Evolutionary conservation across 2,113 vertebrate species (phyloP).

Genomic region (Etia nguti): DNA sequence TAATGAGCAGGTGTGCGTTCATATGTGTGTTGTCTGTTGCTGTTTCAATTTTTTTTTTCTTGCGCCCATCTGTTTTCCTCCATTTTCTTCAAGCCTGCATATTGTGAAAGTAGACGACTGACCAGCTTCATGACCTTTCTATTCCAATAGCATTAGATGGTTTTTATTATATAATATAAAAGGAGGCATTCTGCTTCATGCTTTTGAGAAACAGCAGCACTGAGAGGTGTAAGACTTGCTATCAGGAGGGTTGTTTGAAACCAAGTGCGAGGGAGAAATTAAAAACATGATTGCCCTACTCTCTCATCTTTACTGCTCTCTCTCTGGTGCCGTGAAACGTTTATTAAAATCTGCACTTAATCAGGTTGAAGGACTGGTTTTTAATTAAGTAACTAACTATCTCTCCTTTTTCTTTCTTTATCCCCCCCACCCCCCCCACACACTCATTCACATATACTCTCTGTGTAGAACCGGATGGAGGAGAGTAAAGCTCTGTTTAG

Average conservation of each 20-base stretch:
- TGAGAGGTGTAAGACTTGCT: not conserved
- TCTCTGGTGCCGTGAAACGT: constrained; percentile 5
- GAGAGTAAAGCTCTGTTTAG: constrained; percentile 95
- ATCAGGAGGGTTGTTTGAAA: not conserved
- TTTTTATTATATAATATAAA: not conserved
- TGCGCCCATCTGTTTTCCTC: not conserved
- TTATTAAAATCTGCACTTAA: constrained; percentile 43
- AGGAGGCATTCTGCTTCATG: not conserved
- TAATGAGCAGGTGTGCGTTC: constrained; percentile 28
- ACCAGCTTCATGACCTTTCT: not conserved
- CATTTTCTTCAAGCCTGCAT: not conserved
- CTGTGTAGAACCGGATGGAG: constrained; percentile 85
- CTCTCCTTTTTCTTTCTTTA: not conserved
- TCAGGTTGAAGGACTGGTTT: constrained; percentile 24
- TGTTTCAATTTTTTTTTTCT: not conserved
- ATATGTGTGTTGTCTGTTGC: not conserved
- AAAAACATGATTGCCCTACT: not conserved
- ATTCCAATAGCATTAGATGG: not conserved
- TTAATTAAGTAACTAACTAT: constrained; percentile 38
- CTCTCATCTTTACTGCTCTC: constrained; percentile 3
- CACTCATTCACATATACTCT: not conserved
- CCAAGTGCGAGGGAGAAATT: not conserved
- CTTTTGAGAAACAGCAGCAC: not conserved
- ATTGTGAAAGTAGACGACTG: not conserved
- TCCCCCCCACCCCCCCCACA: not conserved